Evolutionary conservation across 2,113 vertebrate genomes (phyloP).

Genomic region (Eptesicus fuscus): DNA sequence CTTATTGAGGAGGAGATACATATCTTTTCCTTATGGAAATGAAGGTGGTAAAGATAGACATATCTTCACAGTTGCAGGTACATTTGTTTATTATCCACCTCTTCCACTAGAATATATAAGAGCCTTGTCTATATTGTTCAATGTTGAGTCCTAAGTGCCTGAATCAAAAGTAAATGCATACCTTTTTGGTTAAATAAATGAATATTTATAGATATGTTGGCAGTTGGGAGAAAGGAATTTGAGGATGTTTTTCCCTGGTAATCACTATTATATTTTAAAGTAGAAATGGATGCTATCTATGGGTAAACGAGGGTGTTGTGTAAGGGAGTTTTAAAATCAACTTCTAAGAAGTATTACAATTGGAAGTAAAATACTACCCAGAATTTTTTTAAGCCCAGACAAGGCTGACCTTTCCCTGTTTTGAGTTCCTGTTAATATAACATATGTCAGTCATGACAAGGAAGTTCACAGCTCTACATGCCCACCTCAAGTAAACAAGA

Average conservation of each 20-base stretch:
- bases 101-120: neutral
- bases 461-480: no score
- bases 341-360: neutral
- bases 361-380: neutral
- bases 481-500: no score
- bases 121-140: neutral
- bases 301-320: neutral
- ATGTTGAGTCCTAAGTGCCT: neutral
- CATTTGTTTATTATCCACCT: neutral
- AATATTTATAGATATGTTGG: neutral
- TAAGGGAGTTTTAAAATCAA: neutral
- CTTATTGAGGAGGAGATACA: neutral
- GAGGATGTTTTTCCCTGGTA: no score
- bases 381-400: neutral
- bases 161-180: neutral
- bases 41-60: neutral
- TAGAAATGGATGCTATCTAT: neutral
- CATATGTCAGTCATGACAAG: no score
- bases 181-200: neutral
- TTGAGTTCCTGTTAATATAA: neutral
- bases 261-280: neutral
- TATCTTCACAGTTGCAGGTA: neutral
- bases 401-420: neutral
- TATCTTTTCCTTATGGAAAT: neutral
- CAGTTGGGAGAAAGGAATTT: neutral